Base-by-base conservation (phyloP, 2,113 vertebrate genomes). In the Trichomycterus rosablanca region DNA sequence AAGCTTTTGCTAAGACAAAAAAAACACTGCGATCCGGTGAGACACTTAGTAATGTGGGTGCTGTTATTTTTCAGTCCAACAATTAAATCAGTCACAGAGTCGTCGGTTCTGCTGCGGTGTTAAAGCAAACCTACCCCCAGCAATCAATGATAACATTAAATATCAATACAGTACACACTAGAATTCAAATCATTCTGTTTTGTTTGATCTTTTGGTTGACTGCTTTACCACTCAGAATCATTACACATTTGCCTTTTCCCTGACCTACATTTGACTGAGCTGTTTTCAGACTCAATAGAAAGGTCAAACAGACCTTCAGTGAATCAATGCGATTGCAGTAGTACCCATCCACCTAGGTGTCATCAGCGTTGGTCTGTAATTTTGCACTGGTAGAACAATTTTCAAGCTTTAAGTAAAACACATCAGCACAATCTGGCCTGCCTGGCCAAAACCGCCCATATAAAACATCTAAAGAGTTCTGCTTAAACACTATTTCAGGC, bases 61-160 rank as follows among this genome's bases (percentile, higher is more conserved):
- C n/a, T n/a, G n/a, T n/a, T n/a, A n/a, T n/a, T n/a, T n/a, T n/a
- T n/a, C n/a, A n/a, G n/a, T 69, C 65, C 59, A 67, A 8, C 42
- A 56, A 69, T 76, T 68, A 59, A 58, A n/a, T n/a, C n/a, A n/a
- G n/a, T n/a, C 78, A 74, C 76, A 69, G 68, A 78, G 60, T 75
- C 69, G 65, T 67, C 14, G 32, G 32, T n/a, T 32, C 50, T 46
- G 59, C 53, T 55, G 39, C 34, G 50, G 39, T 30, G 24, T 45
- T 15, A 53, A 18, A 23, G 4, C 24, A 15, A 28, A 52, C 18
- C 50, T 4, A 35, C n/a, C n/a, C n/a, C n/a, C n/a, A 35, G 32
- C 14, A 20, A 53, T 52, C n/a, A 45, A 45, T 45, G 49, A 20
- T 35, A 35, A 54, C 50, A 52, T 45, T 54, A 45, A 45, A 63